Conservation (phyloP, 2,113 vertebrate species). For the Eulacestoma nigropectus region DNA sequence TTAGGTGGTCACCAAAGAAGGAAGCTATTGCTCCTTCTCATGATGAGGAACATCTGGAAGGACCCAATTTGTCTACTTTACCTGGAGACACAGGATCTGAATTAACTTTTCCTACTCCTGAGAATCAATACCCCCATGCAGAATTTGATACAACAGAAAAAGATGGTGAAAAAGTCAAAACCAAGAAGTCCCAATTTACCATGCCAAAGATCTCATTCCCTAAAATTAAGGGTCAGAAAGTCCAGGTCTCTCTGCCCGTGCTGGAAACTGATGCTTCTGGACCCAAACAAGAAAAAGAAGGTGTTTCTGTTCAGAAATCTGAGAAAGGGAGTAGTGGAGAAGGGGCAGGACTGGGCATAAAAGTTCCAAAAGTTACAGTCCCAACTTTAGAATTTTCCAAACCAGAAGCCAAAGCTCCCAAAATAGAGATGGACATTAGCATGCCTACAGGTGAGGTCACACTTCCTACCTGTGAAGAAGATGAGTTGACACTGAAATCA, state of each 20-base stretch:
- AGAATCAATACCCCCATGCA: neutral
- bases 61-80: neutral
- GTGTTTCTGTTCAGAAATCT: neutral
- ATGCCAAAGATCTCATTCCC: conserved; percentile 15
- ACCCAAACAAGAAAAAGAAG: neutral
- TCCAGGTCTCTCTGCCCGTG: neutral
- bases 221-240: neutral
- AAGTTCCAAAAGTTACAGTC: neutral
- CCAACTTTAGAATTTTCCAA: conserved; percentile 1
- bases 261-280: neutral
- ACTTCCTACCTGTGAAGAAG: neutral
- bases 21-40: neutral
- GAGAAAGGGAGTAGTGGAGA: neutral
- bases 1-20: conserved; percentile 49
- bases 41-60: neutral
- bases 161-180: neutral
- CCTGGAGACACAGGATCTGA: neutral
- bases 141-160: conserved; percentile 13
- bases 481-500: neutral
- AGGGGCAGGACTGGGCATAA: neutral
- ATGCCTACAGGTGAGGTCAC: neutral
- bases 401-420: neutral
- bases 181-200: neutral
- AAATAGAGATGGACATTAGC: neutral
- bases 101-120: neutral